Percentiles rank a stretch among this genome's conserved stretches.
These are phyloP conservation scores for Acomys russatus DNA, from an alignment of 2,797 vertebrate species.

Conservation along the genomic window DNA sequence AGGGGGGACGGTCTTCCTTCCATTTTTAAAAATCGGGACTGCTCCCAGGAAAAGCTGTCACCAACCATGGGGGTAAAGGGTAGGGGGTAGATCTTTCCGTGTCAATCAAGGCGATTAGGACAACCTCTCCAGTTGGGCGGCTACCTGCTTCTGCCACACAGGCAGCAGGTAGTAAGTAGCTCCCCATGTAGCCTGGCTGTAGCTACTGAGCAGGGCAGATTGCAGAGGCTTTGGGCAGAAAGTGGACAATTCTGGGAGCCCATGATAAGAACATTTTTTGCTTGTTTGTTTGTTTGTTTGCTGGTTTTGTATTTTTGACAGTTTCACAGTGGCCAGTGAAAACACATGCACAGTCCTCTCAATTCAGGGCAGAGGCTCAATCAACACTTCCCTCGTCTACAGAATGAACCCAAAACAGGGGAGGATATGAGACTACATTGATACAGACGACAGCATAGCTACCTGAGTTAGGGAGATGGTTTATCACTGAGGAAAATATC, in stretches of 20 bases:
- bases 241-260: neutral
- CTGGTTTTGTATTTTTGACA: neutral
- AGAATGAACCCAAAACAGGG: neutral
- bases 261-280: neutral
- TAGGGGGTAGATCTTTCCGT: neutral
- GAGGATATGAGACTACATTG: neutral
- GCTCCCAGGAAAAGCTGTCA: neutral
- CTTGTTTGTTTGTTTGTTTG: neutral
- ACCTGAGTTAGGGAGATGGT: neutral
- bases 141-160: neutral
- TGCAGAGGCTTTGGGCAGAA: neutral
- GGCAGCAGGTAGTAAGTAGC: too few species aligned
- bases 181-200: neutral
- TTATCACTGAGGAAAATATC: neutral
- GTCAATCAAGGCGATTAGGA: neutral
- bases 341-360: neutral
- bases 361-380: neutral
- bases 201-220: neutral
- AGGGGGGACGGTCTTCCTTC: neutral
- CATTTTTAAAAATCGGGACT: neutral
- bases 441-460: neutral
- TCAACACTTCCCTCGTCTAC: neutral
- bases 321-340: neutral
- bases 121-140: too few species aligned
- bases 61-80: neutral